These are phyloP conservation scores for Odocoileus hemionus DNA, from an alignment of 2,113 vertebrate genomes.

Conservation along the genomic window DNA sequence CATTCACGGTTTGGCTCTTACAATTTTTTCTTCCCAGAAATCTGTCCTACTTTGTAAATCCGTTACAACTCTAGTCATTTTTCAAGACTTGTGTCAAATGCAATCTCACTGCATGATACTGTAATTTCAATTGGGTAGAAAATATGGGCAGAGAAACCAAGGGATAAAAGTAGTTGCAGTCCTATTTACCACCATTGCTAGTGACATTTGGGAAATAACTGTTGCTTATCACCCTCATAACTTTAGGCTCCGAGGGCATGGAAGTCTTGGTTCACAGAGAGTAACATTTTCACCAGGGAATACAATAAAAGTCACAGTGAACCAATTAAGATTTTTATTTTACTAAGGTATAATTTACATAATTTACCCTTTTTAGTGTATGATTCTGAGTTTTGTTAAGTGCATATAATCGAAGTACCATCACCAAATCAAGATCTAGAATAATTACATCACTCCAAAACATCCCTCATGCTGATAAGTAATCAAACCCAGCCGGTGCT, in stretches of 20 bases:
- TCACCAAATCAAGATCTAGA: not conserved
- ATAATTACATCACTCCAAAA: not conserved
- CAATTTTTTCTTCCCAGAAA: not conserved
- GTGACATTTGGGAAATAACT: not conserved
- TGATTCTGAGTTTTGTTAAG: not conserved
- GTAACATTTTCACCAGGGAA: not conserved
- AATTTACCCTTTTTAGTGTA: not conserved
- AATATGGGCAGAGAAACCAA: not conserved
- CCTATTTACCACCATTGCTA: not conserved
- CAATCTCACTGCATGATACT: not conserved
- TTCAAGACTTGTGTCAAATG: not conserved
- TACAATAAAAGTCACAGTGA: not conserved
- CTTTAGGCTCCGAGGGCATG: not conserved
- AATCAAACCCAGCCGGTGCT: not conserved
- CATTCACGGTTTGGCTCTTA: not conserved
- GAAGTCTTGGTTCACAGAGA: not conserved
- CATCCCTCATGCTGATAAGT: not conserved
- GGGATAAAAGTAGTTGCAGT: not conserved
- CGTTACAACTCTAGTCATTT: not conserved
- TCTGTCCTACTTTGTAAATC: not conserved
- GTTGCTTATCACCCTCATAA: not conserved
- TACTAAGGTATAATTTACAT: not conserved
- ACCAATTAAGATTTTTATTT: not conserved
- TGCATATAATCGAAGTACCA: not conserved
- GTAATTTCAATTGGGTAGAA: not conserved